Percentiles rank a stretch among this genome's conserved stretches.
Conservation (phyloP, 2,797 vertebrate species). For the Mormyrops attenuatus region DNA sequence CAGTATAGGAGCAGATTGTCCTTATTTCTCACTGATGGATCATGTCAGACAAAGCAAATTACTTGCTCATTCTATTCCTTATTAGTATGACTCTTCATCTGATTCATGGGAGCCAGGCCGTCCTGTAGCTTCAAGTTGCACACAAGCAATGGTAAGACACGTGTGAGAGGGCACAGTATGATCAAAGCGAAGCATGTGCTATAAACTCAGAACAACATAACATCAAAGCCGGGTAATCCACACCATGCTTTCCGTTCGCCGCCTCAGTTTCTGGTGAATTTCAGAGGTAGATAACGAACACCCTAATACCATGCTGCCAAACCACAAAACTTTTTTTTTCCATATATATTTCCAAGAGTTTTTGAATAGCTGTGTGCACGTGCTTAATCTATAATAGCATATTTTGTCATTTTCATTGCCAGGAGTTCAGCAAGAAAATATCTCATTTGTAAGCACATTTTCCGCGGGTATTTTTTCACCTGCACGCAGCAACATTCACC, state of each 20-base stretch:
- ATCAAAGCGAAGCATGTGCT: constrained; percentile 23
- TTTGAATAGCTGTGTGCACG: neutral
- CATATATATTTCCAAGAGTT: neutral
- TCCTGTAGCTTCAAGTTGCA: constrained; percentile 12
- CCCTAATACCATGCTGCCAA: neutral
- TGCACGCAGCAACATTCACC: neutral
- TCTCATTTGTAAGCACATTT: neutral
- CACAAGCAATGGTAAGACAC: neutral
- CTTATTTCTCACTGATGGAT: constrained; percentile 23
- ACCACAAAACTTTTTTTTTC: neutral
- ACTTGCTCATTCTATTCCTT: constrained; percentile 28
- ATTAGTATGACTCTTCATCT: constrained; percentile 22
- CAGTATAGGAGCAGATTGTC: neutral
- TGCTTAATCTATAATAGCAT: neutral
- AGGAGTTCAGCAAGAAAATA: neutral
- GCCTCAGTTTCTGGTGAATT: neutral
- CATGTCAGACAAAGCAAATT: constrained; percentile 33
- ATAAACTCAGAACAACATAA: constrained; percentile 19
- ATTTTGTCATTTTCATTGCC: neutral
- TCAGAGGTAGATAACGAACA: neutral
- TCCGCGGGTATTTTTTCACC: neutral
- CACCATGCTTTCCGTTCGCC: neutral
- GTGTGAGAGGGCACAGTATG: constrained; percentile 14
- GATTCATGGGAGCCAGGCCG: neutral
- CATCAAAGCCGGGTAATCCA: constrained; percentile 29